Evolutionary conservation across 2,113 vertebrate species (phyloP).

Genomic region (Etheostoma spectabile): DNA sequence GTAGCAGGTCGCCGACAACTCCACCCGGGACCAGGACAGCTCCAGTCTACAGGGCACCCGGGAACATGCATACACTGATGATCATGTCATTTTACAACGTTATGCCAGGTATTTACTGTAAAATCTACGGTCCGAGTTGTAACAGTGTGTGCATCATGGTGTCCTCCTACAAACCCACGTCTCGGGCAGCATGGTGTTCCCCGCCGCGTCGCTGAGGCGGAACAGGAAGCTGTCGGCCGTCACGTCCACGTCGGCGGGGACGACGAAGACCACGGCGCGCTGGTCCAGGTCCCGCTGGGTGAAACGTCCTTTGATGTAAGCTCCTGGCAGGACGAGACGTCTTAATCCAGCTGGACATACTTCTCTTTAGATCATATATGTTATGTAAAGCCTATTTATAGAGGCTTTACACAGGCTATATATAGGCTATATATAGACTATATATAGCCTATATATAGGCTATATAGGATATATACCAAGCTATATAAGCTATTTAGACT

Average conservation of each 20-base stretch:
- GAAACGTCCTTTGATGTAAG: conserved; percentile 77
- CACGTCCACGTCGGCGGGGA: conserved; percentile 75
- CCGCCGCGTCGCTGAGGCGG: conserved; percentile 77
- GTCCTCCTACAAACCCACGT: conserved; percentile 60
- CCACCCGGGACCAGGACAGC: conserved; percentile 78
- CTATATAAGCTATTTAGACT: too few relatives aligned
- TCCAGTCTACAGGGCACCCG: conserved; percentile 78
- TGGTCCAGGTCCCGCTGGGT: conserved; percentile 80
- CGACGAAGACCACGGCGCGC: conserved; percentile 70
- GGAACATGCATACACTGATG: not conserved
- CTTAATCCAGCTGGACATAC: not conserved
- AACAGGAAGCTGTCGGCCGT: conserved; percentile 83
- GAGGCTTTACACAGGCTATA: too few relatives aligned
- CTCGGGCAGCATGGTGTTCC: conserved; percentile 78
- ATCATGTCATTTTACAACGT: too few relatives aligned
- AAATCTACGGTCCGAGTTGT: too few relatives aligned
- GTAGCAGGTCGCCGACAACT: conserved; percentile 79
- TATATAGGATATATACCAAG: too few relatives aligned
- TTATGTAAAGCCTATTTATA: too few relatives aligned
- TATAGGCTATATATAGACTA: too few relatives aligned
- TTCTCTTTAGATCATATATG: not conserved
- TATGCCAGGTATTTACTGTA: too few relatives aligned
- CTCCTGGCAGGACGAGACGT: conserved; percentile 67
- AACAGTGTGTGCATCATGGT: too few relatives aligned
- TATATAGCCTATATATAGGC: too few relatives aligned